phyloP scores from a whole-genome alignment of 2,888 invertebrate genomes.

The Azorinus chamasolen region DNA sequence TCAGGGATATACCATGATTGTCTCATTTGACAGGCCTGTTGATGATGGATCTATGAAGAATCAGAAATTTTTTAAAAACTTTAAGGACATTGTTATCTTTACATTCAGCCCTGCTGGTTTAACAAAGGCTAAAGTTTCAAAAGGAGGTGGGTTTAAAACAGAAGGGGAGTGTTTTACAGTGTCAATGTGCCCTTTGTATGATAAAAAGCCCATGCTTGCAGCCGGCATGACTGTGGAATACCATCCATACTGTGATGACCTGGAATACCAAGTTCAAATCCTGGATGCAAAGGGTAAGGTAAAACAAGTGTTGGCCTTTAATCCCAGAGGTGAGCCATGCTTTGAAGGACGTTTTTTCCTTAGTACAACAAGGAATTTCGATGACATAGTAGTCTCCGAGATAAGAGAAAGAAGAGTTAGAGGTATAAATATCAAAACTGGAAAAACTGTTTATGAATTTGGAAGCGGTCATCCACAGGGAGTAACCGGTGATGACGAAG shows the following conservation, averaged over 20 bases:
- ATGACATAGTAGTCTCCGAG: slow-evolving; percentile 46
- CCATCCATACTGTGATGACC: slow-evolving; percentile 35
- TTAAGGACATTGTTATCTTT: slow-evolving; percentile 1
- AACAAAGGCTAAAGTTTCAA: slow-evolving; percentile 8
- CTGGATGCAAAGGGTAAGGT: slow-evolving; percentile 45
- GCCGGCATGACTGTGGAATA: slow-evolving; percentile 42
- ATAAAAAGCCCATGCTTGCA: slow-evolving; percentile 43
- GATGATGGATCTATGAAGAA: neutral
- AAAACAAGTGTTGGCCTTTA: slow-evolving; percentile 33
- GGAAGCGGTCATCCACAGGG: slow-evolving; percentile 55
- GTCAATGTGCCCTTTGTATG: slow-evolving; percentile 38
- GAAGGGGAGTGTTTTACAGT: slow-evolving; percentile 48
- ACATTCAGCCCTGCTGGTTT: neutral
- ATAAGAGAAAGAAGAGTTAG: slow-evolving; percentile 28
- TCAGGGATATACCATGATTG: slow-evolving; percentile 27
- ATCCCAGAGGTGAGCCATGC: slow-evolving; percentile 46
- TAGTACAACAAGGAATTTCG: slow-evolving; percentile 51
- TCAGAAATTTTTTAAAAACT: neutral
- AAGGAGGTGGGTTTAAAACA: slow-evolving; percentile 22
- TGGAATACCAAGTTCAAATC: slow-evolving; percentile 50
- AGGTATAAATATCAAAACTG: slow-evolving; percentile 45
- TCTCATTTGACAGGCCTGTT: slow-evolving; percentile 42
- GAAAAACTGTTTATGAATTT: slow-evolving; percentile 55
- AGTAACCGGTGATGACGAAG: slow-evolving; percentile 35
- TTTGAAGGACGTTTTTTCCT: slow-evolving; percentile 46